Evolutionary conservation across 2,888 invertebrate species (phyloP), one percentile per base, ranked within the genome.

Genomic region (Caenorhabditis doughertyi): DNA sequence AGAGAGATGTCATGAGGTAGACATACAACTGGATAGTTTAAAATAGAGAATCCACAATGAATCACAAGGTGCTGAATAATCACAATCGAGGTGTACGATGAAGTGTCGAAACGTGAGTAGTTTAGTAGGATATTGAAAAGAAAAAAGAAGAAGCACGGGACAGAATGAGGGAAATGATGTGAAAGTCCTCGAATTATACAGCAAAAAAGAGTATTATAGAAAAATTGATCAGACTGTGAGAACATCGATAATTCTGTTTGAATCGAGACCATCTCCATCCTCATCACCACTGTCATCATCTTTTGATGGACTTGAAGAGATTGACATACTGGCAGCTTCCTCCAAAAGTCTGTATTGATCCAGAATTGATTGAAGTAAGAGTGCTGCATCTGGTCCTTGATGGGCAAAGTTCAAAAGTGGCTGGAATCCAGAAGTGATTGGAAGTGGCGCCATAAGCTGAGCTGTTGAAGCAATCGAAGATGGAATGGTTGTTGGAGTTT

Each of bases 161-260:
- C 67, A 58, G 67, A 64, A 23, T 25, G 29, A n/a, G 27, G 18
- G 3, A 58, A 56, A 72, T 39, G 21, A 58, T 39, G 49, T 23
- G 32, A 53, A 68, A 65, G 77, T 77, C 77, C 77, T 77, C 77
- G 77, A 77, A 71, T 79, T 79, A 56, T 79, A 79, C 79, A 79
- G 79, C 79, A 70, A 71, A 18, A 35, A 32, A n/a, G n/a, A n/a
- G n/a, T n/a, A n/a, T n/a, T 9, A 35, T n/a, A 16, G 29, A 25
- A 55, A 51, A 35, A 25, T 58, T 13, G 27, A 60, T 76, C 67
- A 86, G 16, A 86, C 84, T 18, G 84, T 72, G 62, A 81, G 82
- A 5, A 86, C 86, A 56, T 86, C 86, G 32, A 86, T 86, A 25
- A 86, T 81, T 27, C 72, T 55, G 55, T 86, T 84, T 2, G 83